Base-by-base conservation (phyloP, 1,140 invertebrate genomes). In the Hyles vespertilio region DNA sequence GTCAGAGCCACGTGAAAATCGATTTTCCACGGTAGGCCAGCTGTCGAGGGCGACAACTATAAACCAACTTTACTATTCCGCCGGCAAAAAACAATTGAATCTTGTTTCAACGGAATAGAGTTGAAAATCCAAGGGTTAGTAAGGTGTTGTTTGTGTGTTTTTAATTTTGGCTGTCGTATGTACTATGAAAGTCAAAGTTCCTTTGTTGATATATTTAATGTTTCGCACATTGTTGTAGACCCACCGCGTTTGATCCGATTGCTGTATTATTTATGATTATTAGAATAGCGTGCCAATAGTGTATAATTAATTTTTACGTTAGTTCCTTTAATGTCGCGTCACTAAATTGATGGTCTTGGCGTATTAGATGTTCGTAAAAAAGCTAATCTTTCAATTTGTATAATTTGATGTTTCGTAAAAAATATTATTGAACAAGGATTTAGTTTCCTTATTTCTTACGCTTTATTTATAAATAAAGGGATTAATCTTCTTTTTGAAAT, bases 191-290 rank as follows among this genome's bases (percentile, higher is more conserved):
- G 81, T 88, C 84, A 88, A 84, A 89, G 86, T 84, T 81, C 78
- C 72, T 84, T 89, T 89, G 86, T 89, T 87, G 86, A 87, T 89
- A 87, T 87, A 87, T 89, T 89, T 86, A 89, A 89, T 86, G 86
- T 89, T 84, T 88, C 81, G 84, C 84, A 87, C 84, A 87, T 89
- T 89, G 86, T 89, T 77, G 59, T 66, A 57, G 82, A 85, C 83
- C 77, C 69, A 81, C 84, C 81, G 74, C 83, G 82, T 81, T 89
- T 81, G 77, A 86, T 84, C 84, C 77, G 83, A 85, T 89, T 84
- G 77, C 72, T 68, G 70, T 52, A 74, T 86, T 79, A 88, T 89
- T 89, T 89, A 89, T 85, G 86, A 84, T 87, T 78, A 84, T 83
- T 83, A 84, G 79, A 88, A 81, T 81, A 79, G 77, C 85, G 78